A percentile compares a stretch with the other conserved stretches of the same genome.
Evolutionary conservation across 2,113 vertebrate species (phyloP).

Genomic region (Petaurus breviceps): DNA sequence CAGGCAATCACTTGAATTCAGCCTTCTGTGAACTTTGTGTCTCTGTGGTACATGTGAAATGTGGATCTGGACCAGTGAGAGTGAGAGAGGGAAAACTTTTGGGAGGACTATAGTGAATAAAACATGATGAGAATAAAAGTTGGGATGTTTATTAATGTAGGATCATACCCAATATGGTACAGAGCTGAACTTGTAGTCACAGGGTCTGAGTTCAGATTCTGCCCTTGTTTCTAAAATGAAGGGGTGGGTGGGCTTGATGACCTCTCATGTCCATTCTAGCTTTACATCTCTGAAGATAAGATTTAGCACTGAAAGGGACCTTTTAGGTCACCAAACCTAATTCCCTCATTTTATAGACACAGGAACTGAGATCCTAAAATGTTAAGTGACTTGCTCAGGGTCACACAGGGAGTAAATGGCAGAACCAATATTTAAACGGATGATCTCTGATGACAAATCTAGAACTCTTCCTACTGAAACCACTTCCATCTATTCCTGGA

Average conservation of each 20-base stretch:
- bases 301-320: not conserved
- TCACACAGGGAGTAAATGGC: not conserved
- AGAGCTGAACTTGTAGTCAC: not conserved
- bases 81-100: not conserved
- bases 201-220: not conserved
- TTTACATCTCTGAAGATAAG: not conserved
- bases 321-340: not conserved
- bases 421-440: not conserved
- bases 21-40: not conserved
- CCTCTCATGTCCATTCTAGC: not conserved
- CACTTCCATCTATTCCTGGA: not conserved
- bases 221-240: not conserved
- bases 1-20: not conserved
- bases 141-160: not conserved
- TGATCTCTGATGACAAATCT: not conserved
- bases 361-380: not conserved
- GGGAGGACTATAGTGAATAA: not conserved
- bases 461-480: not conserved
- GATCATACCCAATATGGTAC: not conserved
- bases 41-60: not conserved
- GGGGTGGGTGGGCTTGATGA: not conserved
- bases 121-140: not conserved
- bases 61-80: not conserved
- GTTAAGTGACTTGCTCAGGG: not conserved
- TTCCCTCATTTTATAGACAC: not conserved